Percentiles rank a stretch among this genome's conserved stretches.
phyloP scores from a whole-genome alignment of 2,797 vertebrate genomes.

The Botia almorhae region DNA sequence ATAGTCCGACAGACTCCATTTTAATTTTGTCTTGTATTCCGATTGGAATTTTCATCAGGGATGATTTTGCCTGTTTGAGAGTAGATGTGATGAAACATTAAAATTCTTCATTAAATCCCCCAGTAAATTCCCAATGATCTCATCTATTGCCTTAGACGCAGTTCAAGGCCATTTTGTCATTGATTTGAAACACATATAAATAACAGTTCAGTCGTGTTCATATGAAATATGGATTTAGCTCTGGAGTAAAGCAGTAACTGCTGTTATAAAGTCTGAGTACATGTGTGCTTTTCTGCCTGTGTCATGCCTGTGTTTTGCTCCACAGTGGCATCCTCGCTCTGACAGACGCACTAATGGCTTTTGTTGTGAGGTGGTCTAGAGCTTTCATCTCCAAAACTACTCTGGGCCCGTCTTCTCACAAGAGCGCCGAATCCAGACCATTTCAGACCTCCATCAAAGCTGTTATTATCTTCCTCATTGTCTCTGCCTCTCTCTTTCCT shows the following conservation, averaged over 20 bases:
- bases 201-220: conserved; percentile 58
- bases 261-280: conserved; percentile 29
- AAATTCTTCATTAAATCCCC: conserved; percentile 39
- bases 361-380: conserved; percentile 49
- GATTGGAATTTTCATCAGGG: conserved; percentile 37
- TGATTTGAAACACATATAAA: conserved; percentile 58
- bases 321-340: conserved; percentile 49
- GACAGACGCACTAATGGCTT: conserved; percentile 57
- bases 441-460: conserved; percentile 67
- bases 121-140: conserved; percentile 30
- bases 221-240: not conserved
- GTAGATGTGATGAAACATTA: conserved; percentile 40
- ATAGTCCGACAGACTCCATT: conserved; percentile 13
- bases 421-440: conserved; percentile 49
- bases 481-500: conserved; percentile 14
- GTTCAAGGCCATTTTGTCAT: conserved; percentile 34
- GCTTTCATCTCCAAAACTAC: conserved; percentile 68
- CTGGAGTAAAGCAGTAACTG: conserved; percentile 4
- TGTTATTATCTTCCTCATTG: conserved; percentile 46
- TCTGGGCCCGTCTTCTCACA: conserved; percentile 57
- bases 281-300: conserved; percentile 31
- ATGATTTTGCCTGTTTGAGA: conserved; percentile 31
- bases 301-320: conserved; percentile 29
- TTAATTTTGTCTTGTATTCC: conserved; percentile 33
- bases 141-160: conserved; percentile 19